These are phyloP conservation scores for Luehdorfia chinensis DNA, from an alignment of 1,140 invertebrate genomes.

Conservation along the genomic window DNA sequence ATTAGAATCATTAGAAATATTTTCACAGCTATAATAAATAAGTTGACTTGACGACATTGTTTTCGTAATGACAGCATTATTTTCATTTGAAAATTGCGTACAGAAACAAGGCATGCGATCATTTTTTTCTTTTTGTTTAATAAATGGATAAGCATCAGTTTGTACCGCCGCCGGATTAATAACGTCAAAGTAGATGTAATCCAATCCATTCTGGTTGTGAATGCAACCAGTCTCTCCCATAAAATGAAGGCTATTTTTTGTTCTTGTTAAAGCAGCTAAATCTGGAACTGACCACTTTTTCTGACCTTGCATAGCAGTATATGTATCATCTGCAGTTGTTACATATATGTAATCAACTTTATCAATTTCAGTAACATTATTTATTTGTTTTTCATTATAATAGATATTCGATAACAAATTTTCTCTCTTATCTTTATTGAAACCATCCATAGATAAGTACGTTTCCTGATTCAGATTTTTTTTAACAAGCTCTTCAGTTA, in stretches of 20 bases:
- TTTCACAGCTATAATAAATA: conserved; percentile 39
- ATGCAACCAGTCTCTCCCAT: conserved; percentile 41
- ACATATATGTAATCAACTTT: no score
- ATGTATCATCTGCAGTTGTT: conserved; percentile 3
- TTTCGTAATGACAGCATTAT: conserved; percentile 20
- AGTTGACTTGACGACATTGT: conserved; percentile 19
- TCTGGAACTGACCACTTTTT: conserved; percentile 21
- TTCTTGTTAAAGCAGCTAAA: background rate
- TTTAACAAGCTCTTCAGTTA: background rate
- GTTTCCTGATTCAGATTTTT: no score
- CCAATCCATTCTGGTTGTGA: conserved; percentile 24
- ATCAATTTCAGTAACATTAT: no score
- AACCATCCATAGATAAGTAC: no score
- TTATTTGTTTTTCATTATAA: no score
- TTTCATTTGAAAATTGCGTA: conserved; percentile 28
- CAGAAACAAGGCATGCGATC: conserved; percentile 42
- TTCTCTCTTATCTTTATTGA: no score
- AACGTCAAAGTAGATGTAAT: conserved; percentile 37
- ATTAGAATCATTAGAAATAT: no score
- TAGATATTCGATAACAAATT: no score
- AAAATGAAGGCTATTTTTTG: conserved; percentile 27
- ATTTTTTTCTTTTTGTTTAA: conserved; percentile 29
- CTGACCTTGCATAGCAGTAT: background rate
- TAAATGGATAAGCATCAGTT: conserved; percentile 36
- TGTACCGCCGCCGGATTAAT: conserved; percentile 28